phyloP scores from a whole-genome alignment of 2,888 invertebrate genomes.

The Lydus trimaculatus region DNA sequence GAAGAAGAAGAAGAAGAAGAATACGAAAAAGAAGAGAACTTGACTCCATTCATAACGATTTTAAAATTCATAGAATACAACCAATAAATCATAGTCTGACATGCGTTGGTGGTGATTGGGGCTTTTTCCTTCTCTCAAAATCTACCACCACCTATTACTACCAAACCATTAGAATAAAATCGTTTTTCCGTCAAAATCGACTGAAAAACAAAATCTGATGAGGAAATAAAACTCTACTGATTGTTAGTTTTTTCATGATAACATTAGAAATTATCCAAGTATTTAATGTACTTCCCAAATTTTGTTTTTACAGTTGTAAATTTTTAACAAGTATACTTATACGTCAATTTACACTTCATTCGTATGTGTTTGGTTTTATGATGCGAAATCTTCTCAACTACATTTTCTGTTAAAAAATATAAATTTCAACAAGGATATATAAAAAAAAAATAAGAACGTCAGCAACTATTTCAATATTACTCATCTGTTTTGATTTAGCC shows the following conservation, averaged over 20 bases:
- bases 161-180: constrained; percentile 22
- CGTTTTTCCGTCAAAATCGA: constrained; percentile 26
- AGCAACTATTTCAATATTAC: too few species aligned
- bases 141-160: constrained; percentile 22
- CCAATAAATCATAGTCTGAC: constrained; percentile 31
- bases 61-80: constrained; percentile 15
- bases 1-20: background rate
- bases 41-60: constrained; percentile 3
- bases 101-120: constrained; percentile 27
- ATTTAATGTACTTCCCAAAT: too few species aligned
- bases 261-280: too few species aligned
- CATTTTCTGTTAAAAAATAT: constrained; percentile 25
- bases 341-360: constrained; percentile 24
- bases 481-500: too few species aligned
- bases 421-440: constrained; percentile 16
- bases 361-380: constrained; percentile 24
- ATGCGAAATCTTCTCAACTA: constrained; percentile 25
- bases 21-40: background rate
- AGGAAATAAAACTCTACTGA: constrained; percentile 19
- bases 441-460: too few species aligned
- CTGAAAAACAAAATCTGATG: constrained; percentile 23
- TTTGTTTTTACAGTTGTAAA: background rate
- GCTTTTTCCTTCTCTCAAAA: constrained; percentile 19
- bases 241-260: too few species aligned
- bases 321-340: constrained; percentile 21